Evolutionary conservation across 2,888 invertebrate species (phyloP).

Genomic region (Pandemis cinnamomeana): DNA sequence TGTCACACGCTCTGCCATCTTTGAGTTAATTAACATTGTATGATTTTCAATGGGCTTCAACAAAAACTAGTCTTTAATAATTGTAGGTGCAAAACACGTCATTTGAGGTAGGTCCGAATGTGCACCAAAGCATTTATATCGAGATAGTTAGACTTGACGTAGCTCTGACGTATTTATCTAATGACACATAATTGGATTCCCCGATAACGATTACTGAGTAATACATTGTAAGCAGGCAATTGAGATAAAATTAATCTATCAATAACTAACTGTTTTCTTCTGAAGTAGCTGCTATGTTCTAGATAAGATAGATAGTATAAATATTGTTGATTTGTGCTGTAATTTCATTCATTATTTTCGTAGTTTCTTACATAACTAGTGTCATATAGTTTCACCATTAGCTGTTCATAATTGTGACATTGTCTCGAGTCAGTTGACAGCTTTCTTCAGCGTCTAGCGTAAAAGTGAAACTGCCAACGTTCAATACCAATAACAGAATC

Average conservation of each 20-base stretch:
- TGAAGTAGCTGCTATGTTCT: neutral
- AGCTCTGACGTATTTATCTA: conserved; percentile 19
- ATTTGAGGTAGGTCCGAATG: conserved; percentile 36
- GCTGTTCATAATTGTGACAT: conserved; percentile 13
- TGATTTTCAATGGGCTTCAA: conserved; percentile 33
- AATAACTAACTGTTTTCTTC: neutral
- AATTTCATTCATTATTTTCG: neutral
- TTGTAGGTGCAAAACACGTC: conserved; percentile 23
- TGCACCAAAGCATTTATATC: conserved; percentile 16
- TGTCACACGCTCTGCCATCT: conserved; percentile 36
- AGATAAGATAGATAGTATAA: neutral
- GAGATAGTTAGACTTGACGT: conserved; percentile 18
- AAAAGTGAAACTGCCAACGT: conserved; percentile 25
- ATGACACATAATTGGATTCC: conserved; percentile 28
- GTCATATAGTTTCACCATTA: conserved; percentile 1
- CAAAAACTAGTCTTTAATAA: conserved; percentile 27
- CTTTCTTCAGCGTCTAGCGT: conserved; percentile 25
- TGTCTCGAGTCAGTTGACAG: conserved; percentile 27
- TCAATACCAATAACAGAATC: conserved; percentile 24
- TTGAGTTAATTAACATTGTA: conserved; percentile 35
- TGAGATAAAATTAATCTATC: conserved; percentile 7
- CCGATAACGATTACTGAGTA: conserved; percentile 26
- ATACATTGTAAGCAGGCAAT: neutral
- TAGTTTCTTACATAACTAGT: conserved; percentile 2
- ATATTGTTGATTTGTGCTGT: neutral